phyloP scores from a whole-genome alignment of 2,888 invertebrate species.

The Ethmia dodecea region DNA sequence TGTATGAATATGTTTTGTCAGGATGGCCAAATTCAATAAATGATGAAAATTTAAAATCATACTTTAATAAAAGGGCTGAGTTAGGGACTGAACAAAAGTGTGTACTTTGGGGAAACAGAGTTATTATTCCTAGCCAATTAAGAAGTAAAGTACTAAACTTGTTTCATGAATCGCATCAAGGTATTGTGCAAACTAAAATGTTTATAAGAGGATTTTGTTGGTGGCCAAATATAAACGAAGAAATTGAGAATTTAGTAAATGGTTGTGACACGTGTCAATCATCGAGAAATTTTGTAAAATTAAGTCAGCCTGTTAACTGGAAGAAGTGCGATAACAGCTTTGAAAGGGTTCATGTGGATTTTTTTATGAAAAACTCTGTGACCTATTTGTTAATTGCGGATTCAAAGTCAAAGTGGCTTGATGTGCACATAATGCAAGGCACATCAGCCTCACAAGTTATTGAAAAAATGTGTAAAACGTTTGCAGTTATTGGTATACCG shows the following conservation, averaged over 20 bases:
- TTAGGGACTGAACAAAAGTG: too few relatives aligned
- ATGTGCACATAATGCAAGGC: conserved; percentile 9
- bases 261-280: background rate
- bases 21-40: too few relatives aligned
- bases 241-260: background rate
- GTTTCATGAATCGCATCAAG: conserved; percentile 6
- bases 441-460: conserved; percentile 10
- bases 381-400: conserved; percentile 5
- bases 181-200: conserved; percentile 6
- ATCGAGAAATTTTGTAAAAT: background rate
- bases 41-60: background rate
- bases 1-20: conserved; percentile 3
- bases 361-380: conserved; percentile 3
- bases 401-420: conserved; percentile 10
- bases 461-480: conserved; percentile 13
- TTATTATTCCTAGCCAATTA: background rate
- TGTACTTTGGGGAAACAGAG: conserved; percentile 4
- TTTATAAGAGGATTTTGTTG: conserved; percentile 6
- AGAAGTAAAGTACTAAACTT: background rate
- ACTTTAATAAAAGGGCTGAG: conserved; percentile 1
- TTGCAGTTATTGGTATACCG: conserved; percentile 8
- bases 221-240: conserved; percentile 4
- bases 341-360: conserved; percentile 6
- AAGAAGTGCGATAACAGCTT: background rate
- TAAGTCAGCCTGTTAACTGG: background rate